Base-by-base conservation (phyloP, 2,888 invertebrate species). In the Zeuzera pyrina region DNA sequence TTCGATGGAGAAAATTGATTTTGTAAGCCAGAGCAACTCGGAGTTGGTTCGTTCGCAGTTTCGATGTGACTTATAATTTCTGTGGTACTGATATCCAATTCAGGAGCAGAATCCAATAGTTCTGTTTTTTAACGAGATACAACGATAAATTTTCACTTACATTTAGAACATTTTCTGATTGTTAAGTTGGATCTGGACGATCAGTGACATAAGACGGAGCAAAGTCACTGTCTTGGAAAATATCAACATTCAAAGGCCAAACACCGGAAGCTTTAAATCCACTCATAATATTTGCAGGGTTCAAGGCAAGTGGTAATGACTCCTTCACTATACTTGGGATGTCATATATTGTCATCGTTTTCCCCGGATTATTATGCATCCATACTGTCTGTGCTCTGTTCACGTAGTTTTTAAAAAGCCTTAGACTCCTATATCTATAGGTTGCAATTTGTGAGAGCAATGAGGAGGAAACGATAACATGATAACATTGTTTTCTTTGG, bases 401-500 rank as follows among this genome's bases (percentile, higher is more conserved):
- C 13, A 30, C 6, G 21, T 30, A 31, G 26, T 35, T 35, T 29
- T 35, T 35, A 22, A 35, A 31, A 31, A 31, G 23, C 31, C 31
- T 8, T 35, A 31, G 11, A 35, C 35, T 31, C 29, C 28, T 22
- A 31, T 15, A 22, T 35, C 35, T 10, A 48, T 13, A 1, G 43
- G 46, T 19, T 47, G 42, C 8, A 42, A 25, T 8, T 36, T 38
- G 16, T 40, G 38, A 33, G 34, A 36, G 22, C 39, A 41, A 29
- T 41, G 40, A 12, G 33, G 39, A 28, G 36, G 43, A 31, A 41
- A 38, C 5, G 38, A 37, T 33, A 41, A 32, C n/a, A 35, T 19
- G 8, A 51, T 31, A 5, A 55, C 41, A 6, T 22, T 28, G 30
- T 56, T 56, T 12, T 26, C 31, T 35, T 45, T 48, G 1, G 49